These are phyloP conservation scores for Trilocha varians DNA, from an alignment of 2,888 invertebrate species.

Conservation along the genomic window DNA sequence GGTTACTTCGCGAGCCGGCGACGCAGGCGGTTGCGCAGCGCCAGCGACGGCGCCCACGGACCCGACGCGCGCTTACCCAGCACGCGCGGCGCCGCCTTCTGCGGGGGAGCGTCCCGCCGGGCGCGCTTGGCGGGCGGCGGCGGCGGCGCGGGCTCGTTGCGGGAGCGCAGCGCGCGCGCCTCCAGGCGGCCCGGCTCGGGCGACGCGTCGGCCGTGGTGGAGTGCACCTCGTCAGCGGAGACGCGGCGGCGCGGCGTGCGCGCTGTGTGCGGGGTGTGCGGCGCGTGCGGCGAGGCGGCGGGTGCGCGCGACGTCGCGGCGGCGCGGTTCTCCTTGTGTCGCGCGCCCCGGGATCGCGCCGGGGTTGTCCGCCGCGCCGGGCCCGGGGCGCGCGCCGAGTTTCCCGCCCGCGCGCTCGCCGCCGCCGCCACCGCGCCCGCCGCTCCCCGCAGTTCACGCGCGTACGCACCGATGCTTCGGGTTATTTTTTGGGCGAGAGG, in stretches of 20 bases:
- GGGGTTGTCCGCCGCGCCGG: slow-evolving; percentile 51
- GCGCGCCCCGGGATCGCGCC: slow-evolving; percentile 43
- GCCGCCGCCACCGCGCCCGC: slow-evolving; percentile 25
- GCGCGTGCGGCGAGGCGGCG: slow-evolving; percentile 37
- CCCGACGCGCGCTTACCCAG: slow-evolving; percentile 42
- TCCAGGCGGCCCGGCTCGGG: slow-evolving; percentile 13
- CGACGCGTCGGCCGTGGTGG: slow-evolving; percentile 31
- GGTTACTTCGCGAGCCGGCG: slow-evolving; percentile 57
- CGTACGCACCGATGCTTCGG: slow-evolving; percentile 34
- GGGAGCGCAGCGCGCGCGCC: slow-evolving; percentile 35
- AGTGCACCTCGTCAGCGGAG: slow-evolving; percentile 42
- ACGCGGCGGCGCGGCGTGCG: slow-evolving; percentile 21
- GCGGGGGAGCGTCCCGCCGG: slow-evolving; percentile 18
- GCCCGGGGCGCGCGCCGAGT: slow-evolving; percentile 57
- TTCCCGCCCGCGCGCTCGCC: slow-evolving; percentile 45
- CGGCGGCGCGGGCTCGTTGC: slow-evolving; percentile 27
- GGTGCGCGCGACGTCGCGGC: slow-evolving; percentile 42
- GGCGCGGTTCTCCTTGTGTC: slow-evolving; percentile 64
- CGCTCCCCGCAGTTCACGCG: slow-evolving; percentile 33
- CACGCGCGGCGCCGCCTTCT: slow-evolving; percentile 26
- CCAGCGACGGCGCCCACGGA: slow-evolving; percentile 56
- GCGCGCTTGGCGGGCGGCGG: slow-evolving; percentile 13
- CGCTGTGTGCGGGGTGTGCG: slow-evolving; percentile 21
- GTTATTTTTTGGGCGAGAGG: slow-evolving; percentile 35
- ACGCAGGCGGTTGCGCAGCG: slow-evolving; percentile 57